Conservation (phyloP, 2,797 vertebrate genomes). For the Kryptopterus vitreolus region DNA sequence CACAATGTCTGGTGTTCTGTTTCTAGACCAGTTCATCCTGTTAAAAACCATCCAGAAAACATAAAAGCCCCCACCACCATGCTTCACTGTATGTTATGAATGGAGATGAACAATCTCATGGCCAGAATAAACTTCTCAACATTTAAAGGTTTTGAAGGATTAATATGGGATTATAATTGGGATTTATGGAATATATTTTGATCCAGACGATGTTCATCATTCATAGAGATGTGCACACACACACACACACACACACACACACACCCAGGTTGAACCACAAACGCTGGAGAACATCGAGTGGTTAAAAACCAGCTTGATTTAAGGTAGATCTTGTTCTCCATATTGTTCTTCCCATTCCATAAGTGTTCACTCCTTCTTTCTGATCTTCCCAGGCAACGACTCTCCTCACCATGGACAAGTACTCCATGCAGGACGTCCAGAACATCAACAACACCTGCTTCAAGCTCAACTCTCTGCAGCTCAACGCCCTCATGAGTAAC, state of each 20-base stretch:
- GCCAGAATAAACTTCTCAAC: not conserved
- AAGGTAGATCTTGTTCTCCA: too few relatives aligned
- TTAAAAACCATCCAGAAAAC: not conserved
- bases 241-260: too few relatives aligned
- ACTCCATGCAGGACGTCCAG: slow-evolving; percentile 89
- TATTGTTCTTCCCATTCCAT: too few relatives aligned
- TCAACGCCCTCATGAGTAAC: slow-evolving; percentile 91
- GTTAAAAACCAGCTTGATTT: too few relatives aligned
- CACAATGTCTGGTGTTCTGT: too few relatives aligned
- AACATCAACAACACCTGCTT: slow-evolving; percentile 97
- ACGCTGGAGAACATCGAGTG: too few relatives aligned
- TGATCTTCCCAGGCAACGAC: slow-evolving; percentile 85
- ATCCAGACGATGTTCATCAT: not conserved
- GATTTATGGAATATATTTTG: too few relatives aligned
- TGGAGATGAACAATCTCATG: not conserved
- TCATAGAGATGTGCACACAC: too few relatives aligned
- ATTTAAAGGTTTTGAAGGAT: not conserved
- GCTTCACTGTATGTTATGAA: not conserved
- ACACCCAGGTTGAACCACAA: too few relatives aligned
- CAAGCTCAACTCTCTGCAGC: slow-evolving; percentile 96
- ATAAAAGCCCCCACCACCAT: not conserved
- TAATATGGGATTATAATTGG: too few relatives aligned
- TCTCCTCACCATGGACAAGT: slow-evolving; percentile 97
- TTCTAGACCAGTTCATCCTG: not conserved
- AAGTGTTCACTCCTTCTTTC: not conserved